These are phyloP conservation scores for Drosophila simulans DNA, from an alignment of 1,140 invertebrate genomes.

Conservation along the genomic window DNA sequence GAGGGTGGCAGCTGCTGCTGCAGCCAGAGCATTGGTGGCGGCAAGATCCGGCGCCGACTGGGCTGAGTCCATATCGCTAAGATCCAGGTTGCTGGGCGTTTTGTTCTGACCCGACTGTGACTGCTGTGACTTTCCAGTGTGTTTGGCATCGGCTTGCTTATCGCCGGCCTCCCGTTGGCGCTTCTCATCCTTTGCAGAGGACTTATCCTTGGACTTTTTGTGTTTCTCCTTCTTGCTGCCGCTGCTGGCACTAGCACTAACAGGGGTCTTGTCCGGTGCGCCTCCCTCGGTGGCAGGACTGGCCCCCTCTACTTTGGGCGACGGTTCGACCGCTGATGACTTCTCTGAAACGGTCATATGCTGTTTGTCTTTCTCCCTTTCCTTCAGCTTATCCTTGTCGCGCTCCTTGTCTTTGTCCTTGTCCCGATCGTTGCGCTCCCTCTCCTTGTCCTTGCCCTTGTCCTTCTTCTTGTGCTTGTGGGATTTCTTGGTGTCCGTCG, in stretches of 20 bases:
- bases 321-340: constrained; percentile 23
- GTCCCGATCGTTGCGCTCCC: constrained; percentile 84
- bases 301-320: constrained; percentile 43
- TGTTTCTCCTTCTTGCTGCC: constrained; percentile 68
- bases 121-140: constrained; percentile 30
- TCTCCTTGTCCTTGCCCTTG: constrained; percentile 85
- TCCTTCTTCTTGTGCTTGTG: constrained; percentile 88
- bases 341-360: constrained; percentile 22
- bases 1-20: constrained; percentile 69
- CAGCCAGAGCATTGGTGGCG: constrained; percentile 55
- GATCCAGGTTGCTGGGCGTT: constrained; percentile 65
- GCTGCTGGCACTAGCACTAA: constrained; percentile 22
- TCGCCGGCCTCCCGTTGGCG: constrained; percentile 54
- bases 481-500: constrained; percentile 84
- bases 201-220: constrained; percentile 73
- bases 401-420: constrained; percentile 59
- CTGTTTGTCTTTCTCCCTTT: constrained; percentile 56
- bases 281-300: constrained; percentile 28
- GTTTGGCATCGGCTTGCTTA: constrained; percentile 43
- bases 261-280: constrained; percentile 22
- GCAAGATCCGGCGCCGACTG: constrained; percentile 69
- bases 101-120: constrained; percentile 35
- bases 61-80: constrained; percentile 74
- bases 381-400: constrained; percentile 53
- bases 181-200: constrained; percentile 76